These are phyloP conservation scores for Eurypyga helias DNA, from an alignment of 2,113 vertebrate genomes.

Conservation along the genomic window DNA sequence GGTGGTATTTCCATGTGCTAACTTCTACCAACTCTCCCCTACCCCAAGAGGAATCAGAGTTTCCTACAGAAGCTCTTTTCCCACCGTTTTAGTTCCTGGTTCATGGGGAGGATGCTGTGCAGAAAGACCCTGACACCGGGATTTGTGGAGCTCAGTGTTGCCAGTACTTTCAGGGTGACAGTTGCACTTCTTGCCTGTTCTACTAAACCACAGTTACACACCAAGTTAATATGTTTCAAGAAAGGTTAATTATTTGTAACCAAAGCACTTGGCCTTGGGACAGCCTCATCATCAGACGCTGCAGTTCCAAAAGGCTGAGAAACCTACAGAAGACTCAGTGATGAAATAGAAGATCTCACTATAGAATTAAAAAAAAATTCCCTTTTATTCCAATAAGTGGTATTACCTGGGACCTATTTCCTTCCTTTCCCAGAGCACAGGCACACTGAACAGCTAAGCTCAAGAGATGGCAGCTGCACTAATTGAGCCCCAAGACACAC, in stretches of 20 bases:
- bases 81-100: fast-evolving
- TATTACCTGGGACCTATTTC: not conserved
- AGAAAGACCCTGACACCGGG: not conserved
- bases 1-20: fast-evolving
- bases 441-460: not conserved
- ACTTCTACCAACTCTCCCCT: not conserved
- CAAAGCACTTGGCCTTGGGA: not conserved
- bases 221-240: not conserved
- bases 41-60: not conserved
- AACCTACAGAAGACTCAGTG: not conserved
- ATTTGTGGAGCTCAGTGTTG: fast-evolving
- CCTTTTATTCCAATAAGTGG: not conserved
- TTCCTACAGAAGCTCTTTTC: not conserved
- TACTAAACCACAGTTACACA: not conserved
- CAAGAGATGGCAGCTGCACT: not conserved
- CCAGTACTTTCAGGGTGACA: not conserved
- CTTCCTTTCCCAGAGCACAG: not conserved
- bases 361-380: not conserved
- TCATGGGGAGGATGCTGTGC: not conserved
- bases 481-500: not conserved
- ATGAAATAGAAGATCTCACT: not conserved
- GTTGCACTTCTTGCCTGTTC: not conserved
- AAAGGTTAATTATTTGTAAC: not conserved
- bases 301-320: not conserved
- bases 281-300: not conserved